Base-by-base conservation (phyloP, 2,888 invertebrate species). In the Eremobia ochroleuca region DNA sequence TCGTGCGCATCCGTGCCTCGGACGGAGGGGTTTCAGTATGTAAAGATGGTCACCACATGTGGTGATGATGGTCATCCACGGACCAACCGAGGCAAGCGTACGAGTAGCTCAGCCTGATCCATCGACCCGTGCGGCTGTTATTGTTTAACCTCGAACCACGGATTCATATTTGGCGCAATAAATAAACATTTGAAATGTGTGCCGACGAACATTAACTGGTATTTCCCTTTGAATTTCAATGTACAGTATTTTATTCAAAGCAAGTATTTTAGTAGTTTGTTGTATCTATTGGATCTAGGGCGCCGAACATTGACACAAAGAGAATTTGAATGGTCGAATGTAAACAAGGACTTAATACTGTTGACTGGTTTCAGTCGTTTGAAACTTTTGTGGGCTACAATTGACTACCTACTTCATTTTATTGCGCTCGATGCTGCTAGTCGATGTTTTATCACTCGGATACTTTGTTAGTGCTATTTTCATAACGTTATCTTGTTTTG, bases 291-390 rank as follows among this genome's bases (percentile, higher is more conserved):
- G 25, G 15, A 55, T 49, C 15, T 55, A 64, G 55, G 13, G 18
- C 61, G 13, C 4, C 31, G 31, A 40, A 21, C 31, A 58, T 52
- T 46, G 37, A 6, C 49, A 81, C 82, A 82, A 82, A 81, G 73
- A n/a, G 83, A 77, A 73, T 81, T 77, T 73, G 61, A 73, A 69
- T 61, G 46, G 73, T 52, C 78, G 69, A 61, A 66, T 82, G 83
- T 78, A 73, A 82, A 77, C 81, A 81, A 40, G 34, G n/a, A 66
- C 76, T 72, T 46, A 58, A 66, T 73, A 61, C 73, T 73, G 70
- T 76, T 81, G 68, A 82, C 69, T 73, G 73, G 59, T n/a, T 68
- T 25, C 69, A 78, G 11, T 43, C 64, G 55, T 65, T 65, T 65
- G 68, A 68, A 55, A 66, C 40, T 81, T 82, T 77, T 69, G 65